Evolutionary conservation across 2,797 vertebrate genomes (phyloP).

Genomic region (Micropoecilia bifurca): DNA sequence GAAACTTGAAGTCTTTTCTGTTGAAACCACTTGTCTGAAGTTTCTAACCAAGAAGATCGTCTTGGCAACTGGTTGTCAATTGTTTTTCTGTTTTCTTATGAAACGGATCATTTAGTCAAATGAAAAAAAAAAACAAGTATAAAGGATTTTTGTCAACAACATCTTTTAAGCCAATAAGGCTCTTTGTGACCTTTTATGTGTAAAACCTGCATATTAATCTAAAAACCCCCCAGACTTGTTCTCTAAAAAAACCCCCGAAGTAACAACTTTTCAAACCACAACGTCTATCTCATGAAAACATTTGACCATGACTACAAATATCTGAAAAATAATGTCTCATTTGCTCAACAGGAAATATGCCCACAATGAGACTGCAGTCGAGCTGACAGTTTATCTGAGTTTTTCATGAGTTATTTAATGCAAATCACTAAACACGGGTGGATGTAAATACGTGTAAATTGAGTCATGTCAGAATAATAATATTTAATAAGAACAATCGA

Average conservation of each 20-base stretch:
- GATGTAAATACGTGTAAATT: neutral
- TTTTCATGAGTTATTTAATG: neutral
- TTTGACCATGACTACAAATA: neutral
- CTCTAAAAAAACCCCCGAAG: neutral
- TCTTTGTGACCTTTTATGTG: neutral
- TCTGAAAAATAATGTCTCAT: neutral
- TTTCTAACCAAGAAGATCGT: no score
- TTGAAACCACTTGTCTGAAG: no score
- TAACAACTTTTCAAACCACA: neutral
- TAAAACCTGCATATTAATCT: neutral
- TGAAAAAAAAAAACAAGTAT: no score
- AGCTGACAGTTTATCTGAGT: neutral
- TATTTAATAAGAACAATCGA: neutral
- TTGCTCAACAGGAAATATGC: neutral
- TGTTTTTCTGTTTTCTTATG: neutral
- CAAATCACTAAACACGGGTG: neutral
- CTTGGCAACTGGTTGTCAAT: no score
- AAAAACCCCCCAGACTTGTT: neutral
- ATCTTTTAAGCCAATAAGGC: no score
- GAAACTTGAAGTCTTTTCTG: no score
- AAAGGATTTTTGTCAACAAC: neutral
- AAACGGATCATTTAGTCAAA: neutral
- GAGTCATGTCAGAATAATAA: neutral
- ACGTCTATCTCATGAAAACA: neutral
- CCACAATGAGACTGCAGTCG: neutral